Evolutionary conservation across 2,888 invertebrate species (phyloP), one percentile per base, ranked within the genome.

Genomic region (Deilephila porcellus): DNA sequence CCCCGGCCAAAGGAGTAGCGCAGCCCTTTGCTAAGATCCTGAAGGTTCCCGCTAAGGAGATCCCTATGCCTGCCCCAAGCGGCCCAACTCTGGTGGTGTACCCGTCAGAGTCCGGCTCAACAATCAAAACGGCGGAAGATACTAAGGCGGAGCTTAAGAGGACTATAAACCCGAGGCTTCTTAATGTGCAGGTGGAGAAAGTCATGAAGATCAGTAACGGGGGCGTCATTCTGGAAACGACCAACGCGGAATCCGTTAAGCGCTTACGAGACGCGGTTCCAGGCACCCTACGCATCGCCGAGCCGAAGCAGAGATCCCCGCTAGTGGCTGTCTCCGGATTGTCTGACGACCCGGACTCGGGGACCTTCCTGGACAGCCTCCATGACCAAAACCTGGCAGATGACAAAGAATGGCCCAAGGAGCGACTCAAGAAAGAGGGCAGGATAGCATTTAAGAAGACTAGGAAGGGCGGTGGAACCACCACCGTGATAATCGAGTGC

Each of bases 21-120:
- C 25, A 25, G 25, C 25, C 25, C 25, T 25, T 25, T 25, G 25
- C 25, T 25, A 25, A 25, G 25, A 25, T 25, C 1, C 25, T 25
- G 25, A 25, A 25, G 25, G 25, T 25, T 25, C 25, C 25, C 25
- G 25, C 25, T 25, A 25, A 25, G 25, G 25, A 25, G 25, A 25
- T 25, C 25, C 25, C 25, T 25, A 64, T 64, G 0, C 64, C 64
- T 1, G 64, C 37, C 3, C n/a, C 64, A 0, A 7, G 4, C 1
- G 78, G 76, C 1, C 76, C 77, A 0, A 70, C 76, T 0, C 62
- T 80, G 0, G 6, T 74, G 0, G 72, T 80, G 0, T 80, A 80
- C 73, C 78, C 79, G 0, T 60, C 60, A 0, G 64, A 64, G 11
- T 7, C 8, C 0, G 64, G 64, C 0, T 4, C 25, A 3, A 52